Percentiles rank a stretch among this genome's conserved stretches.
These are phyloP conservation scores for Bombus cullumanus DNA, from an alignment of 1,140 invertebrate species.

Conservation along the genomic window DNA sequence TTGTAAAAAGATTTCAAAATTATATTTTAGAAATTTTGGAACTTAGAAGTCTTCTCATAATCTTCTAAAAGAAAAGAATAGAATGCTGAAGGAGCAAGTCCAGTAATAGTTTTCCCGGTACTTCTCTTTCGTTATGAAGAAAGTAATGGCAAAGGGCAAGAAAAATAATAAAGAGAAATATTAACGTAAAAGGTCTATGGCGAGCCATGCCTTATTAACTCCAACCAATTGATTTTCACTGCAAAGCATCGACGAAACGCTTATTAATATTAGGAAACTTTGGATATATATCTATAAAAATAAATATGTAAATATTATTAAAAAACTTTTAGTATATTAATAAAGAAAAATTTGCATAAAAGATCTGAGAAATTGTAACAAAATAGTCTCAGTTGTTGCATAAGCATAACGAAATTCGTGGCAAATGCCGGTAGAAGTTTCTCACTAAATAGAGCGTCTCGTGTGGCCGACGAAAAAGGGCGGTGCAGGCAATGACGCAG, in stretches of 20 bases:
- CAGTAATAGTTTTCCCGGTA: background rate
- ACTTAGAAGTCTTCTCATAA: too few species aligned
- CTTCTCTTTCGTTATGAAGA: too few species aligned
- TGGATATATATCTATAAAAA: too few species aligned
- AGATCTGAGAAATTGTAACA: background rate
- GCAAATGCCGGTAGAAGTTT: background rate
- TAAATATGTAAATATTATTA: background rate
- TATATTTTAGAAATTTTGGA: too few species aligned
- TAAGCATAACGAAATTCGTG: background rate
- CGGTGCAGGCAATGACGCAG: background rate
- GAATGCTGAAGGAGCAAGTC: too few species aligned
- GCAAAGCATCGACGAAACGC: too few species aligned
- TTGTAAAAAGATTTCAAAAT: too few species aligned
- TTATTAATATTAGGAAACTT: too few species aligned
- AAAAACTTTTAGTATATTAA: background rate
- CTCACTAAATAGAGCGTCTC: background rate
- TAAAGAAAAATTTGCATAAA: background rate
- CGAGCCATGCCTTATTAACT: background rate
- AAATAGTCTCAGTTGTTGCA: background rate
- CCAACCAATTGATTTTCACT: too few species aligned
- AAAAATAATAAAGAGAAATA: background rate
- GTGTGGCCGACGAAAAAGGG: background rate
- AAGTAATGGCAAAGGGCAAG: background rate
- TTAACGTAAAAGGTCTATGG: too few species aligned
- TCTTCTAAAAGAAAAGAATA: too few species aligned